phyloP scores from a whole-genome alignment of 2,797 vertebrate species.

The Channallabes apus region DNA sequence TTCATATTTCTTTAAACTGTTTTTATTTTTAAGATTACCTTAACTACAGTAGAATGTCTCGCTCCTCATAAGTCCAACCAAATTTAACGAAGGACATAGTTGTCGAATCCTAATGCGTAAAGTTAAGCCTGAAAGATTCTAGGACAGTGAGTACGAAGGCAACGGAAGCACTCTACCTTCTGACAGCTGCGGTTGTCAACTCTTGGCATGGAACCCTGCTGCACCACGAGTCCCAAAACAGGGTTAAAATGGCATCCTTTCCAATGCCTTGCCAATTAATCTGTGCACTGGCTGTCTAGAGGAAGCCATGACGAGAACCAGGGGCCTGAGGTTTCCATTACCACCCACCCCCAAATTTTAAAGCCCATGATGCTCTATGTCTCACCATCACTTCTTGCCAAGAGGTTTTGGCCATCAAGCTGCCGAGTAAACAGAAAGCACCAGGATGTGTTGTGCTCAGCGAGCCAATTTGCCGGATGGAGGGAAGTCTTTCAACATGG shows the following conservation, averaged over 20 bases:
- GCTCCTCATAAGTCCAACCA: background rate
- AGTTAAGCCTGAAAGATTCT: background rate
- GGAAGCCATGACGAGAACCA: constrained; percentile 67
- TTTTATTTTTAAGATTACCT: constrained; percentile 3
- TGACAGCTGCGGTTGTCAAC: constrained; percentile 94
- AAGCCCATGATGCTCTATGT: constrained; percentile 46
- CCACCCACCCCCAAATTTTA: constrained; percentile 70
- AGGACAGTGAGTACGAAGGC: constrained; percentile 53
- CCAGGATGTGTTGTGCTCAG: constrained; percentile 36
- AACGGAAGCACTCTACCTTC: constrained; percentile 72
- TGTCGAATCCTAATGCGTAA: background rate
- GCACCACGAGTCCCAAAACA: constrained; percentile 86
- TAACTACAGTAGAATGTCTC: background rate
- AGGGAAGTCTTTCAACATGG: constrained; percentile 44
- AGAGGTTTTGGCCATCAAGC: constrained; percentile 60
- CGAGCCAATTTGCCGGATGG: constrained; percentile 34
- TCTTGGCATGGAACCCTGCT: constrained; percentile 83
- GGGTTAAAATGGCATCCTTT: constrained; percentile 90
- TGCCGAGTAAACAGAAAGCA: constrained; percentile 59
- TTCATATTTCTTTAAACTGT: constrained; percentile 1
- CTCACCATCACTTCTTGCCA: constrained; percentile 30
- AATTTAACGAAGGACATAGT: background rate
- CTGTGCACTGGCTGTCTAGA: constrained; percentile 80
- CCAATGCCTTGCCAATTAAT: constrained; percentile 87
- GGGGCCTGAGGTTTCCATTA: constrained; percentile 69